Evolutionary conservation across 2,113 vertebrate species (phyloP).

Genomic region (Seriola rivoliana): DNA sequence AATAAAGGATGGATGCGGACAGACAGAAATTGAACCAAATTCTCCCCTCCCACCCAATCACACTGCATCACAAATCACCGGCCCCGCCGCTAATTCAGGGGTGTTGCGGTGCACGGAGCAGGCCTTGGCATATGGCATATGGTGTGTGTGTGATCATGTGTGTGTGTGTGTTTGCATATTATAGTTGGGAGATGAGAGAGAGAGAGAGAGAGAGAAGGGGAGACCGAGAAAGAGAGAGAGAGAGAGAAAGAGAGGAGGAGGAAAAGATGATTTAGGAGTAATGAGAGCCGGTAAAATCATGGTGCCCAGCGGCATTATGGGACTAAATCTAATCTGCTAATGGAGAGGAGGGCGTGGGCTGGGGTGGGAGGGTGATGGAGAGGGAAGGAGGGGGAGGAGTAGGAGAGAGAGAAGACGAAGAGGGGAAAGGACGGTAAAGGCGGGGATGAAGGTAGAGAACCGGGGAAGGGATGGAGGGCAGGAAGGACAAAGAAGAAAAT

Average conservation of each 20-base stretch:
- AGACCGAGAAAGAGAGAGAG: not conserved
- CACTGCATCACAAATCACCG: constrained; percentile 76
- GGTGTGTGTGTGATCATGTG: constrained; percentile 28
- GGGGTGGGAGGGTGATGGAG: constrained; percentile 27
- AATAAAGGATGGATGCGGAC: constrained; percentile 64
- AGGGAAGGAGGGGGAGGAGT: constrained; percentile 30
- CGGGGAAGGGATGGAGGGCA: constrained; percentile 33
- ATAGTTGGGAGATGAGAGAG: constrained; percentile 43
- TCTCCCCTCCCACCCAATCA: constrained; percentile 68
- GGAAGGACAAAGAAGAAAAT: constrained; percentile 15
- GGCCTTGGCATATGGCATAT: constrained; percentile 60
- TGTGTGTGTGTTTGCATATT: constrained; percentile 57
- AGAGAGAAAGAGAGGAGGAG: constrained; percentile 32
- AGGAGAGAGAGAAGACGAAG: constrained; percentile 41
- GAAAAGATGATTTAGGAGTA: constrained; percentile 80
- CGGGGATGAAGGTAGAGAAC: constrained; percentile 50
- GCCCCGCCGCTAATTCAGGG: constrained; percentile 67
- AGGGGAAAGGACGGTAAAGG: constrained; percentile 40
- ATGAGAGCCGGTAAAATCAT: constrained; percentile 80
- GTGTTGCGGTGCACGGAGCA: constrained; percentile 30
- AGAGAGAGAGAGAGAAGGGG: not conserved
- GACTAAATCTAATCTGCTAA: constrained; percentile 85
- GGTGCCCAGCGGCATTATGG: constrained; percentile 79
- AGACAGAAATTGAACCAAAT: constrained; percentile 70
- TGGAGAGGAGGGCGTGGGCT: constrained; percentile 68